phyloP scores from a whole-genome alignment of 2,113 vertebrate genomes.

The Apodemus speciosus region DNA sequence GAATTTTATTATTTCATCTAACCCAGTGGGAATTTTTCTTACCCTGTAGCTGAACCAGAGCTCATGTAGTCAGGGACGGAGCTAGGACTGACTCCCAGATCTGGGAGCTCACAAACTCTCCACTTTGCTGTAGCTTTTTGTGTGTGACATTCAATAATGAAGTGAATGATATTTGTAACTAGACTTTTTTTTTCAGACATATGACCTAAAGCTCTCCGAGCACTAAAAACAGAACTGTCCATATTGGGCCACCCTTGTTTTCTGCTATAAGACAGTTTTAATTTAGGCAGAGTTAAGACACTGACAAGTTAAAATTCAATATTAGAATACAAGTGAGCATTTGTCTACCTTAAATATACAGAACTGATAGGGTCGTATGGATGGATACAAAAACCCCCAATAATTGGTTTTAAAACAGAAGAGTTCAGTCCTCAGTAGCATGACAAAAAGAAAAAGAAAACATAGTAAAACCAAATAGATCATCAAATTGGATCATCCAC shows the following conservation, averaged over 20 bases:
- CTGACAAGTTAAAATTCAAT: conserved; percentile 42
- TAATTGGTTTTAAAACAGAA: neutral
- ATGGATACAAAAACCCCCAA: neutral
- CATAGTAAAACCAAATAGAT: conserved; percentile 18
- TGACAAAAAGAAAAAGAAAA: conserved; percentile 30
- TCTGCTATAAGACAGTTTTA: conserved; percentile 22
- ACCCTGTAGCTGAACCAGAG: conserved; percentile 22
- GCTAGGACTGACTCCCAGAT: conserved; percentile 9
- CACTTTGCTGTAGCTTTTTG: neutral
- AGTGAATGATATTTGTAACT: conserved; percentile 40
- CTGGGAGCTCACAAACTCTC: conserved; percentile 15
- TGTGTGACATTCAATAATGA: neutral
- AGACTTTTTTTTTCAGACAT: conserved; percentile 45
- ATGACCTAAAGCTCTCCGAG: neutral
- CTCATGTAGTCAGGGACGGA: conserved; percentile 44
- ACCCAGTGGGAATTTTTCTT: conserved; percentile 17
- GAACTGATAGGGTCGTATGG: neutral
- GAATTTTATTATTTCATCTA: conserved; percentile 43
- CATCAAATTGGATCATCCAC: conserved; percentile 37
- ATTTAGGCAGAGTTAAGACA: conserved; percentile 30
- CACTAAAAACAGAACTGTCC: conserved; percentile 27
- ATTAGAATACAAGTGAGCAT: conserved; percentile 39
- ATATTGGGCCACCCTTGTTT: conserved; percentile 28
- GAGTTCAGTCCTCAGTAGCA: neutral
- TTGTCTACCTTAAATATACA: conserved; percentile 48